Evolutionary conservation across 1,140 invertebrate genomes (phyloP).

Genomic region (Drosophila ficusphila): DNA sequence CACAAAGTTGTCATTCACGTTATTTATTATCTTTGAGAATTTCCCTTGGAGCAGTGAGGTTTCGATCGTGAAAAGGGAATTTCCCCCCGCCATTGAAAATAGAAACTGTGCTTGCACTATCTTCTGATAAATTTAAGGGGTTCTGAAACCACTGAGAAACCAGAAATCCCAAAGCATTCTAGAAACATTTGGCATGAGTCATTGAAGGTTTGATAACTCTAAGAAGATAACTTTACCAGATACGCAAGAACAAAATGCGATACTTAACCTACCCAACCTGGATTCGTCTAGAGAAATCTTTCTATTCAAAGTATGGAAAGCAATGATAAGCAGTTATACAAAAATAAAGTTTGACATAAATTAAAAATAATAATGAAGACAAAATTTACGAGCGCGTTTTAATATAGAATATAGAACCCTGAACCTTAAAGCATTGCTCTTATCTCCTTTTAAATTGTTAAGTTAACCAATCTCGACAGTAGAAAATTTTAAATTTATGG

Average conservation of each 20-base stretch:
- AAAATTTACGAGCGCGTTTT: not conserved
- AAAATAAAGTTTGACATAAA: no score
- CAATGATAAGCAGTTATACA: not conserved
- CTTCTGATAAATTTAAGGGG: not conserved
- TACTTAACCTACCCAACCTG: not conserved
- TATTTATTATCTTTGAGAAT: conserved; percentile 16
- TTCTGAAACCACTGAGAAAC: not conserved
- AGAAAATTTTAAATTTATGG: not conserved
- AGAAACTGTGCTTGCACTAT: no score
- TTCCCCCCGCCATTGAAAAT: not conserved
- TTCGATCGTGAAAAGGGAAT: conserved; percentile 6
- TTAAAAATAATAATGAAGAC: not conserved
- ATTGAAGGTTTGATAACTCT: not conserved
- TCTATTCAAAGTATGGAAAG: not conserved
- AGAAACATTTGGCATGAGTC: not conserved
- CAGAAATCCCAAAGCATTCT: no score
- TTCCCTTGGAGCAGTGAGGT: conserved; percentile 1
- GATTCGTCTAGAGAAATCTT: no score
- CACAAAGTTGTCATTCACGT: not conserved
- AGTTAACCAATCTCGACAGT: not conserved
- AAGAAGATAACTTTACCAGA: not conserved
- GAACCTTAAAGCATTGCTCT: not conserved
- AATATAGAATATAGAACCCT: no score
- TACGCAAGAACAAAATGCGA: not conserved
- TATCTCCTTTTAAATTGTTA: not conserved